Evolutionary conservation across 1,140 invertebrate species (phyloP), one percentile per base, ranked within the genome.

Genomic region (Drosophila willistoni): DNA sequence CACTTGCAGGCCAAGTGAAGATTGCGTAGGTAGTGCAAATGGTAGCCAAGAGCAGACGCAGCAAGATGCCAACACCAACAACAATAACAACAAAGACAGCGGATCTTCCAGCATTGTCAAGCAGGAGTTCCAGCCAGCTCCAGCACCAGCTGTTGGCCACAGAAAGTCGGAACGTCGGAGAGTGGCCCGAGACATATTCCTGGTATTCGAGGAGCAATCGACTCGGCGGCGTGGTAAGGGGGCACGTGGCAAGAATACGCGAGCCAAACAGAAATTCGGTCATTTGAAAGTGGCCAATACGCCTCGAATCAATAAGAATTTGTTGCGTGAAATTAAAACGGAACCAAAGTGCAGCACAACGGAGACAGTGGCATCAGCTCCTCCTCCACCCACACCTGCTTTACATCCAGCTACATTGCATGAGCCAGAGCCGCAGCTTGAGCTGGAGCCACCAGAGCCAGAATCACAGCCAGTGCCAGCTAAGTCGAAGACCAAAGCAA

Each of bases 171-270:
- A 91, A 34, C 77, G 90, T 1, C 84, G 90, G 70, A 91, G 89
- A 91, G 81, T 92, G 47, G 91, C 91, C 19, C 91, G 91, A 1
- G 91, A 92, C 57, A 92, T 92, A 9, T 92, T 92, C 22, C 73
- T 92, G 63, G 89, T 92, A 0, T 92, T 92, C 59, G 91, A 92
- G 67, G 91, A 91, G 63, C 85, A 91, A 60, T 74, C 91, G 3
- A 66, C 71, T 14, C 70, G 78, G 4, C 78, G 91, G 0, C 81
- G 90, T 7, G 84, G 76, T 10, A 81, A 70, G n/a, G 90, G 89
- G 3, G 73, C 78, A 1, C 57, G 66, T 14, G 77, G 74, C 54
- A 86, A 89, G 60, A 69, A 71, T 39, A 77, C 79, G 29, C 64
- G 77, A 56, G 71, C 76, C 60, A 91, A 91, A 59, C 82, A 83